These are phyloP conservation scores for Forbesichthys papilliferus DNA, from an alignment of 2,113 vertebrate species.

Conservation along the genomic window DNA sequence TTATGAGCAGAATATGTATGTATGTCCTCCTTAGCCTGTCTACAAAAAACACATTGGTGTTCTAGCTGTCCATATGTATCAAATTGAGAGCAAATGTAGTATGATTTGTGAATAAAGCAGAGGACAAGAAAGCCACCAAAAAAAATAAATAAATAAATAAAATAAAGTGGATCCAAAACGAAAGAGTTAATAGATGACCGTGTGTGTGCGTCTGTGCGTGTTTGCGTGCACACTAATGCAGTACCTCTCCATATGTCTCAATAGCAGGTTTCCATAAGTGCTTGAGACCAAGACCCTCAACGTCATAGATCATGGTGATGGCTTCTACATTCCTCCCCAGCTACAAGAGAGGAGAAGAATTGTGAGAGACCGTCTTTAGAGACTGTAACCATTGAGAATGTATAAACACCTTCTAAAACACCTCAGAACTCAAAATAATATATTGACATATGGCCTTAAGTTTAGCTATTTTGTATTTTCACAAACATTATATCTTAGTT, in stretches of 20 bases:
- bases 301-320: constrained; percentile 91
- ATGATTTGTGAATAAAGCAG: neutral
- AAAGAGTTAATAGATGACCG: constrained; percentile 21
- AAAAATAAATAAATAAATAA: too few species aligned
- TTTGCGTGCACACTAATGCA: neutral
- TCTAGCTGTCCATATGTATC: too few species aligned
- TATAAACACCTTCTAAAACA: too few species aligned
- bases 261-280: constrained; percentile 96
- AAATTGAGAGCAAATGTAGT: neutral
- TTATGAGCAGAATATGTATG: neutral
- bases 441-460: too few species aligned
- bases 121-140: constrained; percentile 2
- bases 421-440: too few species aligned
- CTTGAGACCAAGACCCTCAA: constrained; percentile 91
- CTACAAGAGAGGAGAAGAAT: constrained; percentile 66
- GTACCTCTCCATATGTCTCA: constrained; percentile 88
- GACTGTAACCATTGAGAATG: neutral
- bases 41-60: too few species aligned
- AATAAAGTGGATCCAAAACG: constrained; percentile 3
- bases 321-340: constrained; percentile 86
- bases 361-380: neutral
- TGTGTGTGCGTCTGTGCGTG: neutral
- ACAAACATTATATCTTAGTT: too few species aligned
- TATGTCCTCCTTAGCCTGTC: too few species aligned
- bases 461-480: too few species aligned